Evolutionary conservation across 2,888 invertebrate genomes (phyloP).

Genomic region (Cerastis leucographa): DNA sequence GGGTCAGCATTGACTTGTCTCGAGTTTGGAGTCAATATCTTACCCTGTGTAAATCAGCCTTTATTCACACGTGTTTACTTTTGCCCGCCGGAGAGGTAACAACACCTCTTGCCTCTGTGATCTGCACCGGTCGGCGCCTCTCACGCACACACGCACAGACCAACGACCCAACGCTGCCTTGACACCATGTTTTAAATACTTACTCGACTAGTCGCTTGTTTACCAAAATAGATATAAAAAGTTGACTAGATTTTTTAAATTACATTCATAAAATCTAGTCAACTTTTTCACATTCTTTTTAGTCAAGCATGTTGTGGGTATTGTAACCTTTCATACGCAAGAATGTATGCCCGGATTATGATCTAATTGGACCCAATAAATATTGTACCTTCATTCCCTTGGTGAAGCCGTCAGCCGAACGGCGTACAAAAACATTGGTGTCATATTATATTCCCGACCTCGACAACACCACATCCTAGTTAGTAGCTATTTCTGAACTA

Average conservation of each 20-base stretch:
- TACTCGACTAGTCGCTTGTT: conserved; percentile 16
- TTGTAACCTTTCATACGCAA: not conserved
- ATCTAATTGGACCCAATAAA: not conserved
- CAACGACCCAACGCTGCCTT: not conserved
- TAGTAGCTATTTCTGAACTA: not conserved
- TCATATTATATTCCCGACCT: not conserved
- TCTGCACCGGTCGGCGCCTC: not conserved
- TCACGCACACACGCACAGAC: not conserved
- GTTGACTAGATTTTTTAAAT: not conserved
- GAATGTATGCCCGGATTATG: not conserved
- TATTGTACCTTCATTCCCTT: not conserved
- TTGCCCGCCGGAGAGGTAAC: too few relatives aligned
- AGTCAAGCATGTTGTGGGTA: not conserved
- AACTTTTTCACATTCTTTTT: too few relatives aligned
- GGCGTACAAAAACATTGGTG: not conserved
- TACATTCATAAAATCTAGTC: too few relatives aligned
- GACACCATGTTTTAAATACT: conserved; percentile 1
- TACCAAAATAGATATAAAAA: conserved; percentile 4
- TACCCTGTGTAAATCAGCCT: too few relatives aligned
- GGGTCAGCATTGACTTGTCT: too few relatives aligned
- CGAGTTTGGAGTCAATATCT: too few relatives aligned
- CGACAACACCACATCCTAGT: not conserved
- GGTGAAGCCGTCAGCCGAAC: not conserved
- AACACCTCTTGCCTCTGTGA: not conserved
- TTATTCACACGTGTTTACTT: too few relatives aligned